Evolutionary conservation across 2,888 invertebrate genomes (phyloP).

Genomic region (Mesorhabditis sp.): DNA sequence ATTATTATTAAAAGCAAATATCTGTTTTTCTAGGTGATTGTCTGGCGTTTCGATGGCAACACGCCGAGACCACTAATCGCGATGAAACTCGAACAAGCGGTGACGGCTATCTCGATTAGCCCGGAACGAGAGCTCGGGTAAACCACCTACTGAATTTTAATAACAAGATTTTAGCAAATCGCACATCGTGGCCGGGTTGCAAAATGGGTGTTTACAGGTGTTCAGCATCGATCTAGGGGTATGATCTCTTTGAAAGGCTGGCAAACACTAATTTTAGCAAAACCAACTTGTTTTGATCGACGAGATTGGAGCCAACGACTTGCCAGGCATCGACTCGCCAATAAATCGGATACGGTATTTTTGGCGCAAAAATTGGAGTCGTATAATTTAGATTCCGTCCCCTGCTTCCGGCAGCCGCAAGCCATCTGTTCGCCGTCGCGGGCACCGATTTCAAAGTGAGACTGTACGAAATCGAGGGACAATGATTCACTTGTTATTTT

Average conservation of each 20-base stretch:
- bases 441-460: no score
- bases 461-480: no score
- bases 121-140: neutral
- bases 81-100: conserved; percentile 20
- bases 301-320: neutral
- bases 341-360: neutral
- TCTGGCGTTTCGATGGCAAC: conserved; percentile 21
- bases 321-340: conserved; percentile 2
- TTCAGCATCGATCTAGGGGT: conserved; percentile 3
- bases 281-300: neutral
- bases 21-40: conserved; percentile 14
- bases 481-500: no score
- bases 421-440: no score
- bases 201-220: conserved; percentile 21
- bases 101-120: conserved; percentile 27
- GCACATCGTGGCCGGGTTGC: conserved; percentile 24
- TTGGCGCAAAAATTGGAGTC: no score
- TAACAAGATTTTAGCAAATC: conserved; percentile 15
- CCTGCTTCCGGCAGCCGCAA: no score
- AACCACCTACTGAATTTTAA: neutral
- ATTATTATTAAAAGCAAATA: conserved; percentile 7
- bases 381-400: no score
- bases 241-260: neutral
- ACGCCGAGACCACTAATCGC: conserved; percentile 9
- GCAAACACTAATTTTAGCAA: neutral